Conservation (phyloP, 2,888 invertebrate genomes). For the Auanema sp. region DNA sequence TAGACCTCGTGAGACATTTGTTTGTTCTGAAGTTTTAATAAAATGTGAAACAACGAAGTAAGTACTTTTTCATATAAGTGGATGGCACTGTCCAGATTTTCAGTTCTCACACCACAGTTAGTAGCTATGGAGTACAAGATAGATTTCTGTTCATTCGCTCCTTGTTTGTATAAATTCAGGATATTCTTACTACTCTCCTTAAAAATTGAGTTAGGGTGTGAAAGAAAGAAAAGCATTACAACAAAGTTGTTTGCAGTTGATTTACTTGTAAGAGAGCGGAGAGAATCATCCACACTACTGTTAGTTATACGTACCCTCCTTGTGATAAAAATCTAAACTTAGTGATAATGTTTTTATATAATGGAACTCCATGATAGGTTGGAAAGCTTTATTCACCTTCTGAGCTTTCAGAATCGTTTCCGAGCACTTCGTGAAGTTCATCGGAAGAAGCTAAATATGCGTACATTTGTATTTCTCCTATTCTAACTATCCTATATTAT, state of each 20-base stretch:
- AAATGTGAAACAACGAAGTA: not conserved
- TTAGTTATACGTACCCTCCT: no score
- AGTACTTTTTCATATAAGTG: constrained; percentile 36
- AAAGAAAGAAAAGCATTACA: no score
- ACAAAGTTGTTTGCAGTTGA: no score
- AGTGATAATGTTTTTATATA: no score
- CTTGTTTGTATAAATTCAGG: constrained; percentile 24
- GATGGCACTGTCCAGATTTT: constrained; percentile 42
- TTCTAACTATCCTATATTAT: constrained; percentile 1
- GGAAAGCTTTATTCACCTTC: no score
- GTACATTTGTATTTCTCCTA: not conserved
- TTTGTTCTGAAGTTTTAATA: constrained; percentile 33
- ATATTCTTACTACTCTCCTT: constrained; percentile 27
- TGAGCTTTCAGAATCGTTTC: no score
- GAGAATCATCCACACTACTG: no score
- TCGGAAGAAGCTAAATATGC: constrained; percentile 1
- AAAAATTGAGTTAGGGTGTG: no score
- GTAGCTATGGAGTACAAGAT: constrained; percentile 35
- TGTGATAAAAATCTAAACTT: no score
- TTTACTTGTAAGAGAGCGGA: no score
- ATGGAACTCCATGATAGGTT: no score
- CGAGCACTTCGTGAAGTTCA: no score
- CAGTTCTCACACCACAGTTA: constrained; percentile 43
- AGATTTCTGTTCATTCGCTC: constrained; percentile 22
- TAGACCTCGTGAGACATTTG: constrained; percentile 38